phyloP scores from a whole-genome alignment of 1,140 invertebrate species.

The Trichonephila clavata region DNA sequence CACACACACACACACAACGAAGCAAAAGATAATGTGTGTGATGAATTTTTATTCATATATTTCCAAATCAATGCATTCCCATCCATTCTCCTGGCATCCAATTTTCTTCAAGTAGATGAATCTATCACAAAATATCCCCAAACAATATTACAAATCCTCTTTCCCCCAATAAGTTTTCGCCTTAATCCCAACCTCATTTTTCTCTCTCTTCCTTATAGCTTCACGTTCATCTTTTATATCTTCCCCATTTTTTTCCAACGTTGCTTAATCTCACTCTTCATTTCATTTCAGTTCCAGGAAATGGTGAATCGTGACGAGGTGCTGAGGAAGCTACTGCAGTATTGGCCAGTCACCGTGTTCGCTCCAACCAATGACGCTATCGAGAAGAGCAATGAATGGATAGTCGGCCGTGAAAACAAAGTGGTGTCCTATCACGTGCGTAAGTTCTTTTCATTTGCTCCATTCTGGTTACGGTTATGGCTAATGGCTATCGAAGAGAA shows the following conservation, averaged over 20 bases:
- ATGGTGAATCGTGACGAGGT: slow-evolving; percentile 77
- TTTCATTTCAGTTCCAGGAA: slow-evolving; percentile 77
- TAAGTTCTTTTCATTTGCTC: slow-evolving; percentile 67
- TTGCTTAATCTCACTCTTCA: slow-evolving; percentile 5
- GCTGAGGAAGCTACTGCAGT: slow-evolving; percentile 74
- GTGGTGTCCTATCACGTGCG: slow-evolving; percentile 73
- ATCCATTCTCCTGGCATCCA: no score
- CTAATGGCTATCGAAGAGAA: slow-evolving; percentile 9
- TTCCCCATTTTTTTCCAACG: not conserved
- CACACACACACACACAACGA: no score
- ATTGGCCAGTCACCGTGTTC: slow-evolving; percentile 78
- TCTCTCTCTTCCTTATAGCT: not conserved
- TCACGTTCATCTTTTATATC: slow-evolving; percentile 9
- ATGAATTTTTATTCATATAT: no score
- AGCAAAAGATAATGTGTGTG: no score
- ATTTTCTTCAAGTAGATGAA: no score
- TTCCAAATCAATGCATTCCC: no score
- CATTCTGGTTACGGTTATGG: slow-evolving; percentile 20
- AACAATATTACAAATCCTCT: no score
- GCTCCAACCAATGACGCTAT: slow-evolving; percentile 79
- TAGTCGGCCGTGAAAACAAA: slow-evolving; percentile 71
- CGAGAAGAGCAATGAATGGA: slow-evolving; percentile 66
- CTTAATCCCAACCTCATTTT: not conserved
- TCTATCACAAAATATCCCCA: no score
- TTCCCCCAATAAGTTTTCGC: not conserved